A percentile compares a stretch with the other conserved stretches of the same genome.
phyloP scores from a whole-genome alignment of 2,113 vertebrate species.

The Burhinus oedicnemus region DNA sequence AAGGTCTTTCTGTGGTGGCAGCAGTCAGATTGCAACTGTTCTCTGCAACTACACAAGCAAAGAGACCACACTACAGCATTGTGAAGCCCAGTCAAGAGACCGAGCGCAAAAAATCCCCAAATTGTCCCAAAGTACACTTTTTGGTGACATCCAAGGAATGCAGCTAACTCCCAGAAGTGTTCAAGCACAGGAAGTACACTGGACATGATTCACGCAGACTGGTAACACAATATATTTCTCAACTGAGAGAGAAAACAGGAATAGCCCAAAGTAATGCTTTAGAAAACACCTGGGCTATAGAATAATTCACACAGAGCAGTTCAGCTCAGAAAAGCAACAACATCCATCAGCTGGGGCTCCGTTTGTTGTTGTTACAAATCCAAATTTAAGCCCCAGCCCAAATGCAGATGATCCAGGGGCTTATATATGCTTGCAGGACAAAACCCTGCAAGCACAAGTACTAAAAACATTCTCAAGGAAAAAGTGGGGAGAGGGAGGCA shows the following conservation, averaged over 20 bases:
- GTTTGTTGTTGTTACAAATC: background rate
- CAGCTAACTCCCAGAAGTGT: background rate
- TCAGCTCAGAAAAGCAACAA: background rate
- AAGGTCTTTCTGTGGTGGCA: background rate
- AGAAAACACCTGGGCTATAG: background rate
- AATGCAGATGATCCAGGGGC: background rate
- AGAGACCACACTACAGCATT: background rate
- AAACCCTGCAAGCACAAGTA: background rate
- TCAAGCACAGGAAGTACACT: background rate
- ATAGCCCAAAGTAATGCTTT: background rate
- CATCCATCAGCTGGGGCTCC: background rate
- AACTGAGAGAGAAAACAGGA: background rate
- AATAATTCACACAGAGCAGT: background rate
- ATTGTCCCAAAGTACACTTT: background rate
- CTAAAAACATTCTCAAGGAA: background rate
- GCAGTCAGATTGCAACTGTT: background rate
- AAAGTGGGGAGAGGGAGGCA: rapidly evolving
- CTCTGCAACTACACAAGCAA: background rate
- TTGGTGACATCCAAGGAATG: background rate
- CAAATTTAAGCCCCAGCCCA: background rate
- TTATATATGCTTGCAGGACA: rapidly evolving
- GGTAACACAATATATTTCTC: background rate
- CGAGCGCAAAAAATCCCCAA: background rate
- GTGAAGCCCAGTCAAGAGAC: background rate
- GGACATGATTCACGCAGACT: background rate